Conservation (phyloP, 2,888 invertebrate species). For the Marronus borbonicus region DNA sequence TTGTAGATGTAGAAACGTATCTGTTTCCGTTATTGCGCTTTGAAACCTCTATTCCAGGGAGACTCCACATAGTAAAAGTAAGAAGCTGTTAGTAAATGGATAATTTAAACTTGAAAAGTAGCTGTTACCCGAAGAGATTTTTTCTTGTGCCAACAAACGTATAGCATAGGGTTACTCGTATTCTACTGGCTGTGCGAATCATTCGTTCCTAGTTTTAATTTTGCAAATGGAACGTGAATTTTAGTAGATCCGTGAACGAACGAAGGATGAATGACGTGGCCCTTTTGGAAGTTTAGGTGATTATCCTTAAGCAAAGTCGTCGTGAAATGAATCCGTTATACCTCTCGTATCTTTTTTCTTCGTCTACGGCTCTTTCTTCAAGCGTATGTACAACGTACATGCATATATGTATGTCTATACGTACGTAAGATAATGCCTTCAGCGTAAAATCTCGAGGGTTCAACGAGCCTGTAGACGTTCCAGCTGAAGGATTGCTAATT, state of each 20-base stretch:
- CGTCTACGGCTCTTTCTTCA: not conserved
- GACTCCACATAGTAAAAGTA: not conserved
- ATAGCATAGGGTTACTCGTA: conserved; percentile 42
- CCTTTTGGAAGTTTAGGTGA: conserved; percentile 39
- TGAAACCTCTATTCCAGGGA: too few relatives aligned
- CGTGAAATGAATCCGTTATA: conserved; percentile 8
- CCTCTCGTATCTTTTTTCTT: conserved; percentile 5
- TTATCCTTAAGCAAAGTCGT: conserved; percentile 24
- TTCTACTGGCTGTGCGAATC: conserved; percentile 6
- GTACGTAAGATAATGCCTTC: not conserved
- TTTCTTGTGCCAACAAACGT: not conserved
- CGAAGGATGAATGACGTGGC: conserved; percentile 36
- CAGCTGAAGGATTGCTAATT: conserved; percentile 42
- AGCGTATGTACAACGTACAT: not conserved
- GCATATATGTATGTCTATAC: not conserved
- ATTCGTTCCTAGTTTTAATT: conserved; percentile 55
- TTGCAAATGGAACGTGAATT: conserved; percentile 55
- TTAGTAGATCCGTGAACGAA: conserved; percentile 22
- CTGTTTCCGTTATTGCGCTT: too few relatives aligned
- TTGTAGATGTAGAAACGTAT: too few relatives aligned
- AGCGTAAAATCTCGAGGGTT: conserved; percentile 24
- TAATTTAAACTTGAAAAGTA: conserved; percentile 25
- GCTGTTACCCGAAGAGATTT: conserved; percentile 6
- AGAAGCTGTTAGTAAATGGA: not conserved
- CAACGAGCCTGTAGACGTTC: conserved; percentile 16